phyloP scores from a whole-genome alignment of 2,113 vertebrate species.

The Emydura subglobosa region DNA sequence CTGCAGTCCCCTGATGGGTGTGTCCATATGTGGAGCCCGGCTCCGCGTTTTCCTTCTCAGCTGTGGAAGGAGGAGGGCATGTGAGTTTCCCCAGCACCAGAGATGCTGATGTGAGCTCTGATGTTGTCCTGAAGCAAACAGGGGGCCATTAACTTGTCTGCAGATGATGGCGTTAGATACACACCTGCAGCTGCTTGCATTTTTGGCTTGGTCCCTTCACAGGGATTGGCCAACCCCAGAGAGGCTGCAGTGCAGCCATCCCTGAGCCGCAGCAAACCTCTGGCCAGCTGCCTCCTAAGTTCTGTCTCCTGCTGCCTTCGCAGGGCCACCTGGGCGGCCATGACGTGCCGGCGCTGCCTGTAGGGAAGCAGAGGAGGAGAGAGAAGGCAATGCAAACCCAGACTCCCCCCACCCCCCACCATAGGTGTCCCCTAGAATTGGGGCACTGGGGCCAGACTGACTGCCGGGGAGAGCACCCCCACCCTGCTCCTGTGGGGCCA shows the following conservation, averaged over 20 bases:
- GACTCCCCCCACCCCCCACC: no score
- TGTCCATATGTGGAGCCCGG: neutral
- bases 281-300: slow-evolving; percentile 55
- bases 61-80: slow-evolving; percentile 9
- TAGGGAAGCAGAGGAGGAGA: neutral
- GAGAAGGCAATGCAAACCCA: neutral
- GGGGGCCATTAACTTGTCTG: neutral
- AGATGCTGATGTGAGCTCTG: neutral
- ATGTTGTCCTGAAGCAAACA: neutral
- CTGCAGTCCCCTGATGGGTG: neutral
- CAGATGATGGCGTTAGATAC: neutral
- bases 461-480: neutral
- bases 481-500: neutral
- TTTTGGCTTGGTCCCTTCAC: neutral
- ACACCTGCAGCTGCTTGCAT: slow-evolving; percentile 22
- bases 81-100: neutral
- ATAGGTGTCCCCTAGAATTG: neutral
- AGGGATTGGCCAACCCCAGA: neutral
- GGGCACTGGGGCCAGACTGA: neutral
- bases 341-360: slow-evolving; percentile 71
- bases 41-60: slow-evolving; percentile 67
- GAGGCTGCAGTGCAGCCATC: neutral
- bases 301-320: slow-evolving; percentile 71
- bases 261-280: slow-evolving; percentile 14
- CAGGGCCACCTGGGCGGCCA: slow-evolving; percentile 75